Conservation (phyloP, 92 coral and sea anemone species). For the Galaxea fascicularis region DNA sequence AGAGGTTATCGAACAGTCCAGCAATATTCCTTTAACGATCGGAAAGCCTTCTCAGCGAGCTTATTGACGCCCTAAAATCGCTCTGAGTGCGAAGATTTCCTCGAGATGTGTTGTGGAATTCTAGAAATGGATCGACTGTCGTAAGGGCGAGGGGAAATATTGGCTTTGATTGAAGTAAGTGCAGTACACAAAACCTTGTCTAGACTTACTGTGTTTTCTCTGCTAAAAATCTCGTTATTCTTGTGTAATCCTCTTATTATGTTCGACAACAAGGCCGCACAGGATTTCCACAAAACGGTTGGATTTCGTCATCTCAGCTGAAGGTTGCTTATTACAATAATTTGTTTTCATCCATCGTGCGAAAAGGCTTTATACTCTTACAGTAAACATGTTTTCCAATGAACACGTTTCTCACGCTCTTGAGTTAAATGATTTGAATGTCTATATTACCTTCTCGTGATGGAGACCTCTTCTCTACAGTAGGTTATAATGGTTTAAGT, state of each 20-base stretch:
- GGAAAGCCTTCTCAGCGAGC: neutral
- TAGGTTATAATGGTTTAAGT: neutral
- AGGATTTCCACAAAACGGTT: neutral
- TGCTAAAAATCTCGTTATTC: neutral
- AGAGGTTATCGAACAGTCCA: slow-evolving; percentile 12
- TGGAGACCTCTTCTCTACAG: neutral
- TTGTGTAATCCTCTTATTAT: neutral
- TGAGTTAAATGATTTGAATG: neutral
- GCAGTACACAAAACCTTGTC: neutral
- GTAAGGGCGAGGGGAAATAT: slow-evolving; percentile 8
- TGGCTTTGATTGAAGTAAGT: neutral
- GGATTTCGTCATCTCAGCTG: neutral
- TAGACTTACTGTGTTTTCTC: neutral
- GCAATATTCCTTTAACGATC: slow-evolving; percentile 14
- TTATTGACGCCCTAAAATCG: neutral
- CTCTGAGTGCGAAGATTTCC: slow-evolving; percentile 5
- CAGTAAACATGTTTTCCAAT: neutral
- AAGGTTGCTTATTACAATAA: neutral
- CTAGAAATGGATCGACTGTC: slow-evolving; percentile 24
- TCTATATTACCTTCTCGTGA: neutral
- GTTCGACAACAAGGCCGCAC: neutral
- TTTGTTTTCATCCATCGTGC: neutral
- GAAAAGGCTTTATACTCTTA: neutral
- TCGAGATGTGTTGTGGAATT: slow-evolving; percentile 33
- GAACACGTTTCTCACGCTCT: neutral